Conservation (phyloP, 2,113 vertebrate species). For the Ptychochromis oligacanthus region DNA sequence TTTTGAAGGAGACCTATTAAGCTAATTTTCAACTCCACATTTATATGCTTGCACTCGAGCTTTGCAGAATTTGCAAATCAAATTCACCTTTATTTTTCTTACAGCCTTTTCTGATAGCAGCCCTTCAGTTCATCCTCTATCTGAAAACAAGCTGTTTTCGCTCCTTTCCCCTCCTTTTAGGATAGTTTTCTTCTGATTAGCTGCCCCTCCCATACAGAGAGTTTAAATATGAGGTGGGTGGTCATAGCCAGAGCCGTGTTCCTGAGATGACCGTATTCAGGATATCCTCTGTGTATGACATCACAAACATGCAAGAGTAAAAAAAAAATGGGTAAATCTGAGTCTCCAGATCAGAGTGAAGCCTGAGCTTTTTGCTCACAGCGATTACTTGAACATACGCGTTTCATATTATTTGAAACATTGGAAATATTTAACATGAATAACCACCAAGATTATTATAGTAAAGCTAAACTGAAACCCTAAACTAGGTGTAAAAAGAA, state of each 20-base stretch:
- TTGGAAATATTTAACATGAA: not conserved
- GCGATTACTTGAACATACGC: not conserved
- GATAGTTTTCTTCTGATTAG: not conserved
- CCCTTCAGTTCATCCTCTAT: not conserved
- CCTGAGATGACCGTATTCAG: not conserved
- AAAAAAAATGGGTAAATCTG: not conserved
- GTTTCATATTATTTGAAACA: not conserved
- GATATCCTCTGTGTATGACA: not conserved
- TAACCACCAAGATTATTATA: not conserved
- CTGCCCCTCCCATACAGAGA: not conserved
- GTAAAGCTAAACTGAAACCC: not conserved
- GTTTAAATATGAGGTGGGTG: no score
- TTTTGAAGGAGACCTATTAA: not conserved
- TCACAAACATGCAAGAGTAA: not conserved
- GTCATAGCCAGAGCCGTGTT: not conserved
- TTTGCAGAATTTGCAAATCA: not conserved
- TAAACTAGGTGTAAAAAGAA: not conserved
- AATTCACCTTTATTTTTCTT: not conserved
- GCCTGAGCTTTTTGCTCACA: not conserved
- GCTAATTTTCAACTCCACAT: not conserved
- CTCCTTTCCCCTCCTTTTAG: not conserved
- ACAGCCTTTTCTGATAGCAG: not conserved
- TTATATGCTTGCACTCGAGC: not conserved
- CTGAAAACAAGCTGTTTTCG: accelerated
- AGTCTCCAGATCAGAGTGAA: not conserved